Conservation (phyloP, 2,797 vertebrate genomes). For the Phrynocephalus guinanensis region DNA sequence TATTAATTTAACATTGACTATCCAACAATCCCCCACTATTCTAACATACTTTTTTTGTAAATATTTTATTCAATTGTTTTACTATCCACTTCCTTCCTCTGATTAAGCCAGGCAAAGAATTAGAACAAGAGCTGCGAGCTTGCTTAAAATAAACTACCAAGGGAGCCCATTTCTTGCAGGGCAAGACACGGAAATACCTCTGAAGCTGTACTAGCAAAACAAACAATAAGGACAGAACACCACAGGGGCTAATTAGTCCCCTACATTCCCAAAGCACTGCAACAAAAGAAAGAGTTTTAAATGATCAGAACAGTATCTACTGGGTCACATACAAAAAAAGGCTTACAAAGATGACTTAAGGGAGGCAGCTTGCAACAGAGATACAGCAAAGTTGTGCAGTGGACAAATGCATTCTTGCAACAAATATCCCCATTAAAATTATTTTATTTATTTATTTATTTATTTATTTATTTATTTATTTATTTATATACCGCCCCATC, state of each 20-base stretch:
- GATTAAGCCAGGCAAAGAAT: constrained; percentile 53
- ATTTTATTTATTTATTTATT: too few species aligned
- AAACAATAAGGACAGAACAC: constrained; percentile 39
- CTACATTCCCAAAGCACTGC: not conserved
- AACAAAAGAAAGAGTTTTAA: constrained; percentile 35
- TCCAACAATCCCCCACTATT: not conserved
- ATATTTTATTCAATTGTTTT: constrained; percentile 24
- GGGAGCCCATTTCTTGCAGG: constrained; percentile 39
- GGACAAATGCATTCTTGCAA: not conserved
- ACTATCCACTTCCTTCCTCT: constrained; percentile 32
- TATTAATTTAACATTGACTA: not conserved
- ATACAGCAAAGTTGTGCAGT: not conserved
- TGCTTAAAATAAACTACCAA: constrained; percentile 56
- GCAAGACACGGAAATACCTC: constrained; percentile 33
- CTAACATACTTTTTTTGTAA: constrained; percentile 28
- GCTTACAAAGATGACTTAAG: not conserved
- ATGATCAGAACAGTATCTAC: not conserved
- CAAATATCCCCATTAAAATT: constrained; percentile 4
- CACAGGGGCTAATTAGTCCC: constrained; percentile 38
- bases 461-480: too few species aligned
- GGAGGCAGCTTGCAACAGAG: not conserved
- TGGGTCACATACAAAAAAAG: not conserved
- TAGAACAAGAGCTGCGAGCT: constrained; percentile 34
- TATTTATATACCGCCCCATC: too few species aligned
- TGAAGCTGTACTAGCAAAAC: constrained; percentile 33